A percentile compares a stretch with the other conserved stretches of the same genome.
Conservation (phyloP, 2,113 vertebrate genomes). For the Halcyon malimbica region DNA sequence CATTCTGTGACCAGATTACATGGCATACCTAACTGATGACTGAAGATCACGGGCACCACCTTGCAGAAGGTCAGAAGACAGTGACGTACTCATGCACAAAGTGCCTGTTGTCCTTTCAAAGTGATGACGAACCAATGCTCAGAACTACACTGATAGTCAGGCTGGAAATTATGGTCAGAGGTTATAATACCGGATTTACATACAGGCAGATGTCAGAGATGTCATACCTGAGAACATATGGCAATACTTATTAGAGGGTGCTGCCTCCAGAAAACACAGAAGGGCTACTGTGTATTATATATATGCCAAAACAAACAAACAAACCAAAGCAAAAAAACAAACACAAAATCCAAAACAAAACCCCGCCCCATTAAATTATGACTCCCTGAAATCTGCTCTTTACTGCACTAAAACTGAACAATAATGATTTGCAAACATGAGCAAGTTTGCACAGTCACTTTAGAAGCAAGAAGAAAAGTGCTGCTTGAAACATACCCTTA, state of each 20-base stretch:
- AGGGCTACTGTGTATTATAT: neutral
- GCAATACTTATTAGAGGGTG: neutral
- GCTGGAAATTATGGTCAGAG: neutral
- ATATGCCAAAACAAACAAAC: neutral
- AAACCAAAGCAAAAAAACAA: neutral
- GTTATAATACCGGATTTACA: neutral
- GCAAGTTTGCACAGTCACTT: neutral
- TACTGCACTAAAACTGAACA: neutral
- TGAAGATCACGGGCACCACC: accelerated
- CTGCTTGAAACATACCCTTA: neutral
- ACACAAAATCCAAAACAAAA: neutral
- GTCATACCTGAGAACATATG: neutral
- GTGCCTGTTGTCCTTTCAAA: neutral
- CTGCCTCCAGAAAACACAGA: neutral
- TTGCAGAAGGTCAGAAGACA: neutral
- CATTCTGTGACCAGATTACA: neutral
- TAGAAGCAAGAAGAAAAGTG: neutral
- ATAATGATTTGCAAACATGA: neutral
- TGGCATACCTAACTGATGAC: accelerated
- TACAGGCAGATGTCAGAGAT: neutral
- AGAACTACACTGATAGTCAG: neutral
- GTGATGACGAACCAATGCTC: accelerated
- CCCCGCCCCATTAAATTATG: neutral
- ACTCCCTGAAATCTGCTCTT: neutral
- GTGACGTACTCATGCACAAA: accelerated